A percentile compares a stretch with the other conserved stretches of the same genome.
Conservation (phyloP, 2,797 vertebrate genomes). For the Dromococcyx pavoninus region DNA sequence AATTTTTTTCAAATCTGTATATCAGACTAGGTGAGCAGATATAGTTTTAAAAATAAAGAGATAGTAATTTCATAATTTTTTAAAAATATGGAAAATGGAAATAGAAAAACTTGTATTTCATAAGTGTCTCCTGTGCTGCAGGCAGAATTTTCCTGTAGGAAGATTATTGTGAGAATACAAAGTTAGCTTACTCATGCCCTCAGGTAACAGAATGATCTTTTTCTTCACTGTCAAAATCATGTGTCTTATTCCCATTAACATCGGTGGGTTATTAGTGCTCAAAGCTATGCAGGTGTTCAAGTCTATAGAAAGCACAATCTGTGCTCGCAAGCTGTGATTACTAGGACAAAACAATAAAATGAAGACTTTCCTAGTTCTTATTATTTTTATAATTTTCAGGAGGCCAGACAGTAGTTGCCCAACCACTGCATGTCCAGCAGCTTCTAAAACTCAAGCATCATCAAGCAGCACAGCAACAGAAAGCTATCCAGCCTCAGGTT, state of each 20-base stretch:
- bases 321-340: neutral
- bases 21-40: neutral
- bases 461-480: constrained; percentile 84
- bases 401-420: constrained; percentile 82
- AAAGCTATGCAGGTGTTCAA: neutral
- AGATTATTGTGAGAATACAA: neutral
- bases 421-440: constrained; percentile 85
- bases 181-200: neutral
- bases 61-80: neutral
- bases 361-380: neutral
- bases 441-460: constrained; percentile 81
- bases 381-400: constrained; percentile 68
- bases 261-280: neutral
- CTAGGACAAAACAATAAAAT: neutral
- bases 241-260: constrained; percentile 1
- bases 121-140: neutral
- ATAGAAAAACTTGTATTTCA: neutral
- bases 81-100: neutral
- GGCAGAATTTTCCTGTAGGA: neutral
- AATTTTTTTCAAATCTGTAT: neutral
- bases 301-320: neutral
- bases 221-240: neutral
- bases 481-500: constrained; percentile 84
- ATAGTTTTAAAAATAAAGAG: neutral
- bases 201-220: neutral